Conservation (phyloP, 2,888 invertebrate species). For the Apamea sordens region DNA sequence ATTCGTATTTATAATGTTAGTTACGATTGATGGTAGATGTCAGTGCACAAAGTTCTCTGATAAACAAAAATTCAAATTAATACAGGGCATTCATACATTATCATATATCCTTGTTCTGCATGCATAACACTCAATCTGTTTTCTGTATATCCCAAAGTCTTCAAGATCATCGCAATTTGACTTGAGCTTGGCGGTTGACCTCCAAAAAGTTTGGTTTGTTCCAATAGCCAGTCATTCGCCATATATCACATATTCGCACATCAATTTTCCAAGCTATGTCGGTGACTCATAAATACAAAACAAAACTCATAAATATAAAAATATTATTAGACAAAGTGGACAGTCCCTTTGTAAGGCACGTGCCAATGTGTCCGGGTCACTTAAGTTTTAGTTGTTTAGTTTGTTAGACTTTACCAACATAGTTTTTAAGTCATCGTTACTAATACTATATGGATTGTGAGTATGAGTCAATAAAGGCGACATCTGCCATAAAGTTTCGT, state of each 20-base stretch:
- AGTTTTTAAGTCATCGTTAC: too few relatives aligned
- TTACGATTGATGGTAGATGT: not conserved
- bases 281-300: not conserved
- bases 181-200: not conserved
- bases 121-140: not conserved
- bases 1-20: too few relatives aligned
- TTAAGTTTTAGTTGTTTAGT: too few relatives aligned
- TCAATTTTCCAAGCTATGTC: not conserved
- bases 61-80: not conserved
- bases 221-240: not conserved
- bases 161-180: not conserved
- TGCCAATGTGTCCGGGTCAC: too few relatives aligned
- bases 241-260: not conserved
- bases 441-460: too few relatives aligned
- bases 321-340: too few relatives aligned
- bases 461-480: not conserved
- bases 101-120: not conserved
- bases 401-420: too few relatives aligned
- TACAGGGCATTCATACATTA: not conserved
- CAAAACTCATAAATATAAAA: too few relatives aligned
- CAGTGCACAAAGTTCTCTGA: not conserved
- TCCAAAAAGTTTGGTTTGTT: not conserved
- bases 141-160: not conserved
- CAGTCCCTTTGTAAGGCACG: too few relatives aligned
- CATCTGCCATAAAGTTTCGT: conserved; percentile 12